phyloP scores from a whole-genome alignment of 2,888 invertebrate species.

The Argynnis bischoffii region DNA sequence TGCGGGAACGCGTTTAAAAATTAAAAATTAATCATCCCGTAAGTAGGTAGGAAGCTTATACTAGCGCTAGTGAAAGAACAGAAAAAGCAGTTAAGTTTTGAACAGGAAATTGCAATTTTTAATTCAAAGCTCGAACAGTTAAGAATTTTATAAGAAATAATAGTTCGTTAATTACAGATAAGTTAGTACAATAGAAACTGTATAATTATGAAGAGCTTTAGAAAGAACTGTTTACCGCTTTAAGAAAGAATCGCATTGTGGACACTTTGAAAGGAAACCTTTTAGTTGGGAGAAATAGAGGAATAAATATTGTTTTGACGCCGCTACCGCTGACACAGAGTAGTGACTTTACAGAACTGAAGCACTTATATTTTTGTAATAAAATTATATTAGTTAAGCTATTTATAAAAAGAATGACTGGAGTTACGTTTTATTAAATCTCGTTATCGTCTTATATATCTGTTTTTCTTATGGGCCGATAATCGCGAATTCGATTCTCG shows the following conservation, averaged over 20 bases:
- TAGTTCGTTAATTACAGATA: conserved; percentile 26
- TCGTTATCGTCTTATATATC: too few species aligned
- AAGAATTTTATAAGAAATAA: conserved; percentile 23
- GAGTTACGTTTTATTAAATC: too few species aligned
- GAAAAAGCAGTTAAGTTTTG: conserved; percentile 1
- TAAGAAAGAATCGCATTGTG: conserved; percentile 31
- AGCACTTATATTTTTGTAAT: background rate
- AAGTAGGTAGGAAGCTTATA: too few species aligned
- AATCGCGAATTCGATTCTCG: too few species aligned
- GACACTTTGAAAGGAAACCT: conserved; percentile 28
- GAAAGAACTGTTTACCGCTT: conserved; percentile 29
- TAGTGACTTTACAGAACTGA: background rate
- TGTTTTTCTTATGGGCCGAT: too few species aligned
- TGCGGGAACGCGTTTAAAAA: too few species aligned
- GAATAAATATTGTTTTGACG: conserved; percentile 30
- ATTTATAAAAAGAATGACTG: too few species aligned
- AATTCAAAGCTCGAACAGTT: conserved; percentile 8
- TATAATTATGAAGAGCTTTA: conserved; percentile 24
- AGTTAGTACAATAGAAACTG: conserved; percentile 17
- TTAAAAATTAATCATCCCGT: too few species aligned
- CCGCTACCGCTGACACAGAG: conserved; percentile 10
- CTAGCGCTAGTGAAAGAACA: background rate
- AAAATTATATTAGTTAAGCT: too few species aligned
- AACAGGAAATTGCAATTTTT: background rate
- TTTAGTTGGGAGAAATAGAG: conserved; percentile 27